Evolutionary conservation across 1,140 invertebrate genomes (phyloP), one percentile per base, ranked within the genome.

Genomic region (Penaeus japonicus): DNA sequence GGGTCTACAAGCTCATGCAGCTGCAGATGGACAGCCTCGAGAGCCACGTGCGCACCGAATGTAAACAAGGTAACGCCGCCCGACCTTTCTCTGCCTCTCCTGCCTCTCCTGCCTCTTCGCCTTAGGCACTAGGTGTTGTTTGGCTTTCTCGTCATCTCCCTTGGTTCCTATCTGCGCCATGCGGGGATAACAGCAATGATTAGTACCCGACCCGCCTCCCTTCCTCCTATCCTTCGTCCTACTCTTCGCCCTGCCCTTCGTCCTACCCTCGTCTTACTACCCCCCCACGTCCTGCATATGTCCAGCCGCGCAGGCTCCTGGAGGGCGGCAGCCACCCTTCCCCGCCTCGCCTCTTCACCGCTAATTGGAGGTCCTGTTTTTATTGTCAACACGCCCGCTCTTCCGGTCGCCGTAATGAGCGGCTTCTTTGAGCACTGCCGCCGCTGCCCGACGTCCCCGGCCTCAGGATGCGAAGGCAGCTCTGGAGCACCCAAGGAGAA

Each of bases 1-100:
- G 98, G 62, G 98, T 99, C 92, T 99, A 99, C 92, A 98, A 98
- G 92, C 95, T 98, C 53, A 99, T 99, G 92, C 98, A 99, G 93
- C 98, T 99, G 91, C 98, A 99, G 93, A 99, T 99, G 97, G 98
- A 99, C 91, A 99, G 98, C n/a, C 93, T 99, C 70, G 98, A 99
- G 92, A 98, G 97, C 92, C 99, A 99, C 92, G 98, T 99, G 0
- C 94, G 98, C 78, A 96, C 98, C 91, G 99, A 99, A 93, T 99
- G 98, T 92, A 99, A 99, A 93, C 96, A 98, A 94, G 95, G 95
- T 96, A 92, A 92, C 87, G 85, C 47, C 39, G 27, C 20, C 47
- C 18, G n/a, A 59, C 57, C 15, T 59, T n/a, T 59, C 3, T 32
- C 17, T 54, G 2, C n/a, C 65, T 53, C 32, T 81, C 57, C n/a